Evolutionary conservation across 2,797 vertebrate species (phyloP), one percentile per base, ranked within the genome.

Genomic region (Pantherophis vulpinus): DNA sequence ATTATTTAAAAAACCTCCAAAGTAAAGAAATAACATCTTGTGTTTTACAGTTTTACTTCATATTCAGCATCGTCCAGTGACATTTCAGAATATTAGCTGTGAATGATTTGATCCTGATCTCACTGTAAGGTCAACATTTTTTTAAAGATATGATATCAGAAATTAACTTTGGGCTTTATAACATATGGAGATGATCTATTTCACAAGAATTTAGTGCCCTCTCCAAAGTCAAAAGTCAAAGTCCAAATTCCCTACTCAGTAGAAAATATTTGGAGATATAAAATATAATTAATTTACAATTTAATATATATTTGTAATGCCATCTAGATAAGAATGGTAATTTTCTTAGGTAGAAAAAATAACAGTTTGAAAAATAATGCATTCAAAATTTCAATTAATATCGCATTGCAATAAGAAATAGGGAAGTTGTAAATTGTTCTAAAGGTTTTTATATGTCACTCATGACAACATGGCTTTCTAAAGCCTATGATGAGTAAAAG

Each of bases 341-440:
- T 94, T 79, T 97, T 93, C 95, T 96, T 97, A 93, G 42, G 91
- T 94, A 96, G 95, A 94, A 95, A 51, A 51, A 95, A 96, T 94
- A 95, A 94, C 93, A 95, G 90, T 95, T 96, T 96, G 95, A 94
- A 96, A 96, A 96, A 60, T 93, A 96, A 95, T 96, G 96, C 87
- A 94, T 95, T 88, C 14, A 79, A 95, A 96, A 95, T 96, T 95
- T 94, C 95, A 96, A 95, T 95, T 74, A 94, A 83, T 90, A 92
- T 93, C 94, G 95, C 96, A 94, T 95, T 96, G 89, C 89, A 93
- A 59, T 91, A 95, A 95, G 96, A 92, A 97, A 95, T 95, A 94
- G 95, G 93, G 96, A 95, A 95, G 86, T n/a, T 91, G 89, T 88
- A 92, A 94, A 94, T 93, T 93, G 37, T 59, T 95, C 95, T 94